These are phyloP conservation scores for Hycleus phaleratus DNA, from an alignment of 1,140 invertebrate genomes.

Conservation along the genomic window DNA sequence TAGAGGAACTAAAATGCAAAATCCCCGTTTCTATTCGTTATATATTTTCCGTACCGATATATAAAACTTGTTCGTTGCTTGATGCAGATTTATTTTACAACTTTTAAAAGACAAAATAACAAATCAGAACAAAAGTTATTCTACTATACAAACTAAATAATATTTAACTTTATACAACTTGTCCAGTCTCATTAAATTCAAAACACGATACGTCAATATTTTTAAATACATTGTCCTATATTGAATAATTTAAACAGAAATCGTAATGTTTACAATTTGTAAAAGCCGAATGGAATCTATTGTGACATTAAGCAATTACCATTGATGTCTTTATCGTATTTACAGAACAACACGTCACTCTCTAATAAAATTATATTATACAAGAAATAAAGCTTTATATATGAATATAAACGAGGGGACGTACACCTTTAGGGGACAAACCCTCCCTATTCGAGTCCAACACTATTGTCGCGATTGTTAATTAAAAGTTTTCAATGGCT, in stretches of 20 bases:
- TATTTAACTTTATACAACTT: background rate
- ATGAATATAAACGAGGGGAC: no score
- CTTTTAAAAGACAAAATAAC: constrained; percentile 3
- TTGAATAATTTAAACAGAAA: no score
- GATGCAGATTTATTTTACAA: constrained; percentile 13
- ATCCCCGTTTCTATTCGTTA: background rate
- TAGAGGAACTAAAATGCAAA: constrained; percentile 12
- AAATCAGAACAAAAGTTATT: constrained; percentile 9
- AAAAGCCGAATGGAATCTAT: background rate
- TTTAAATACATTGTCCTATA: no score
- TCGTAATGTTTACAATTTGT: no score
- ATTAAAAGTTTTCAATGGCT: no score
- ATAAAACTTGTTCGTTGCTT: constrained; percentile 10
- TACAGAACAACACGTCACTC: background rate
- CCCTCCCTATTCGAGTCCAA: no score
- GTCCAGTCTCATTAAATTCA: no score
- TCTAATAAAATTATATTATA: background rate
- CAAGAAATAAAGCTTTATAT: no score
- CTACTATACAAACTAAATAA: background rate
- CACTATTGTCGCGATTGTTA: no score
- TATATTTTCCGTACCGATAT: background rate
- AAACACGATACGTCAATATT: no score
- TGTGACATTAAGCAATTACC: background rate
- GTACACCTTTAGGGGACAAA: no score
- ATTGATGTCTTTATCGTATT: background rate